Conservation (phyloP, 2,797 vertebrate genomes). For the Enteromius anoplus region DNA sequence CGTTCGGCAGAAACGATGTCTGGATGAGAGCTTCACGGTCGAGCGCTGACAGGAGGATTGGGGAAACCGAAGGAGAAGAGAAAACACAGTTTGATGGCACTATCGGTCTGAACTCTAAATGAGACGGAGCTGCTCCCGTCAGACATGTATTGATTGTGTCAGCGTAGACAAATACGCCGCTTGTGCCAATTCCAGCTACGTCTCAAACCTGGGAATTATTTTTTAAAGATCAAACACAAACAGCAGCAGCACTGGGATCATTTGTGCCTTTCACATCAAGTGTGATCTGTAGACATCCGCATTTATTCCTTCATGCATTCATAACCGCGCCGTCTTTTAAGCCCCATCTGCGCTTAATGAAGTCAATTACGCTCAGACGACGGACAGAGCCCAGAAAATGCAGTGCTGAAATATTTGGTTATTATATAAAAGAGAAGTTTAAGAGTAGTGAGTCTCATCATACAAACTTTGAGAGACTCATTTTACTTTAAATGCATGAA, state of each 20-base stretch:
- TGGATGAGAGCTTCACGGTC: constrained; percentile 25
- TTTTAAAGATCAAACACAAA: not conserved
- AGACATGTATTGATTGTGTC: constrained; percentile 47
- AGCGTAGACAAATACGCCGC: constrained; percentile 51
- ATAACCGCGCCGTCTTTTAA: constrained; percentile 41
- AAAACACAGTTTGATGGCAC: not conserved
- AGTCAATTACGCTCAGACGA: constrained; percentile 56
- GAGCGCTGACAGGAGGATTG: constrained; percentile 16
- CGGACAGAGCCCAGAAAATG: constrained; percentile 44
- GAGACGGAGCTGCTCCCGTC: constrained; percentile 41
- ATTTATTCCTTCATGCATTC: not conserved
- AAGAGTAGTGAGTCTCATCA: not conserved
- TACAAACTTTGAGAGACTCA: not conserved
- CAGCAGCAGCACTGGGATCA: not conserved
- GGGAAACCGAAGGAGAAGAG: not conserved
- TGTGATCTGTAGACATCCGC: not conserved
- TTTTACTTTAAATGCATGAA: not conserved
- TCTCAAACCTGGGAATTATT: not conserved
- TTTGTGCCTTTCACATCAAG: too few species aligned
- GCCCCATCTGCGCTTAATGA: constrained; percentile 54
- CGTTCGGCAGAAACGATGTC: not conserved
- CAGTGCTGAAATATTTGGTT: not conserved
- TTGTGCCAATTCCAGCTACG: constrained; percentile 4
- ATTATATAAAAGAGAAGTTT: not conserved
- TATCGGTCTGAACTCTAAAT: constrained; percentile 26